Base-by-base conservation (phyloP, 2,113 vertebrate genomes). In the Neodon shergylaensis region DNA sequence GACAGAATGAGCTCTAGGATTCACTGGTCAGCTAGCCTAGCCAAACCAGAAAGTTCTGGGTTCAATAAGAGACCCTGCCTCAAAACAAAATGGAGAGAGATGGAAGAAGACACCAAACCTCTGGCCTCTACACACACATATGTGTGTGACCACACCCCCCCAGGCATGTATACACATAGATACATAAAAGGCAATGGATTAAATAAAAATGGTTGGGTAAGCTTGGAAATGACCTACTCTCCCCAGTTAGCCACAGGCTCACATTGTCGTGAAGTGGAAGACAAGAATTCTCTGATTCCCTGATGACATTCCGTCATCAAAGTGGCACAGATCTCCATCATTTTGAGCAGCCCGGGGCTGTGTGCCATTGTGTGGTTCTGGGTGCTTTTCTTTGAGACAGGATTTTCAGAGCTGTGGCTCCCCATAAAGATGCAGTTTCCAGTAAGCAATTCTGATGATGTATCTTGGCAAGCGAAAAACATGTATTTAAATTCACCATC, bases 381-480 rank as follows among this genome's bases (percentile, higher is more conserved):
- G 28, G 13, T 49, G 5, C 26, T 73, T 73, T 42, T 72, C 36
- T 65, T 47, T 78, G 26, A 19, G 66, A 26, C 78, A 39, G 3
- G 22, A 33, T 8, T 90, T 91, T 83, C 79, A 83, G 84, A 79
- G 47, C 42, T 4, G 42, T 13, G 58, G 5, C 7, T 94, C 85
- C 7, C 39, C 3, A 0, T 22, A 61, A 79, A 91, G 58, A 63
- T 91, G 49, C 12, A 36, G 11, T 87, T 78, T 90, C 70, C 26
- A 83, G 33, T 68, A 47, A 79, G 58, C 61, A 39, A 26, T 49
- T 84, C 74, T 81, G 76, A 90, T 52, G n/a, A 52, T 28, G 49
- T 14, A 39, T 95, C 63, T 82, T 42, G 13, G 79, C 66, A 76
- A 79, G 63, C 85, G 83, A 90, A 95, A 90, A 94, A 92, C 26